Conservation (phyloP, 2,797 vertebrate species). For the Gallinago nigripennis region DNA sequence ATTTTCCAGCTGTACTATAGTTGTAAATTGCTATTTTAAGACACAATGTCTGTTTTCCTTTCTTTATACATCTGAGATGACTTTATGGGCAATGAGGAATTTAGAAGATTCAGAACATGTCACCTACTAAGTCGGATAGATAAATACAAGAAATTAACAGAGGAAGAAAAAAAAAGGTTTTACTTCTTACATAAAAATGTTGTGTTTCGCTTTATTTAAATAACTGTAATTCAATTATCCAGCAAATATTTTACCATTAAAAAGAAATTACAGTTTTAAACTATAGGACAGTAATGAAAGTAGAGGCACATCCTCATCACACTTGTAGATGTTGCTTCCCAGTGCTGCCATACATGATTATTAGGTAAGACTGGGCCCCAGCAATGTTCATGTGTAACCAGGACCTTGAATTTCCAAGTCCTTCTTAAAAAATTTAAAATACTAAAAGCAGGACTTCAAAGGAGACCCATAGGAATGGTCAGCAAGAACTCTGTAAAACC, state of each 20-base stretch:
- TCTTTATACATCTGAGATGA: background rate
- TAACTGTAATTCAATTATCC: background rate
- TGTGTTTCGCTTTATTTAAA: background rate
- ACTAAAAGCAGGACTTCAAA: background rate
- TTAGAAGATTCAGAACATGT: background rate
- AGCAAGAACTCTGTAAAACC: background rate
- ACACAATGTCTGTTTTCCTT: background rate
- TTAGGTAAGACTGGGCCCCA: background rate
- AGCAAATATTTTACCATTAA: background rate
- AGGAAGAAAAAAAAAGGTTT: background rate
- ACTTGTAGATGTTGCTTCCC: background rate
- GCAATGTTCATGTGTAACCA: background rate
- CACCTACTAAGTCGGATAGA: background rate
- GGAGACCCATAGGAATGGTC: background rate
- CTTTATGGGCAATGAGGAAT: background rate
- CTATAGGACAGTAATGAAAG: background rate
- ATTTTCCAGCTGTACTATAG: background rate
- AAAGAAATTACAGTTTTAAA: background rate
- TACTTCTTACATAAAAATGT: background rate
- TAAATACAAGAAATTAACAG: background rate
- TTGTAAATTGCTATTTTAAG: background rate
- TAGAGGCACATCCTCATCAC: background rate
- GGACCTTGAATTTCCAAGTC: background rate
- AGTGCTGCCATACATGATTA: background rate
- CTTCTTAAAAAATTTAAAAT: background rate